Evolutionary conservation across 1,140 invertebrate genomes (phyloP), one percentile per base, ranked within the genome.

Genomic region (Drosophila baimaii): DNA sequence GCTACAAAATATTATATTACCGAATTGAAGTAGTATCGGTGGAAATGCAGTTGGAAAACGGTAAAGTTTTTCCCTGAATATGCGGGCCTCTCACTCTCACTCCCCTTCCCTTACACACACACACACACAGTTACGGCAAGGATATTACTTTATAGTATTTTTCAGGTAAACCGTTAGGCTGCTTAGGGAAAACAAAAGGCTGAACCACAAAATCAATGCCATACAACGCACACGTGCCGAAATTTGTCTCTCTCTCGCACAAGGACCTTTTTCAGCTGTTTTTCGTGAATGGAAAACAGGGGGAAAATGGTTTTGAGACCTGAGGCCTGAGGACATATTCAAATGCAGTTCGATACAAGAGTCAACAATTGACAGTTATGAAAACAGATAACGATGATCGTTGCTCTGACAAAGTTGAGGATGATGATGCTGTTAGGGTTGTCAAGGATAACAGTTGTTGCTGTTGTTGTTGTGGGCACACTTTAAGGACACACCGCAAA

Each of bases 341-440:
- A 75, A 70, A 54, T 74, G 51, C 65, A 77, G 78, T 79, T 79
- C 79, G 72, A 80, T 71, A 71, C 41, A 78, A 80, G 33, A 88
- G 83, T 89, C 83, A 89, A 88, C 84, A 84, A 88, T 89, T 84
- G 83, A 88, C 83, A 88, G 84, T 88, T 88, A 89, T 89, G 81
- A 75, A 83, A 89, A 80, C 84, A 88, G 83, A 89, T 88, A 88
- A 88, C 58, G 47, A 73, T 77, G 79, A 79, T 86, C 58, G 68
- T 81, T 31, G 52, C 8, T 15, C 27, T 70, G 68, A 58, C 52
- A 62, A 52, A 19, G 25, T 31, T 29, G 44, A 41, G 73, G 62
- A 52, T 71, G 65, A 57, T 74, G 68, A 68, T 58, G 43, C 27
- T 76, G 61, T 37, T 33, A 17, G 44, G 35, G 49, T 52, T 70